Base-by-base conservation (phyloP, 1,140 invertebrate species). In the Microvelia longipes region DNA sequence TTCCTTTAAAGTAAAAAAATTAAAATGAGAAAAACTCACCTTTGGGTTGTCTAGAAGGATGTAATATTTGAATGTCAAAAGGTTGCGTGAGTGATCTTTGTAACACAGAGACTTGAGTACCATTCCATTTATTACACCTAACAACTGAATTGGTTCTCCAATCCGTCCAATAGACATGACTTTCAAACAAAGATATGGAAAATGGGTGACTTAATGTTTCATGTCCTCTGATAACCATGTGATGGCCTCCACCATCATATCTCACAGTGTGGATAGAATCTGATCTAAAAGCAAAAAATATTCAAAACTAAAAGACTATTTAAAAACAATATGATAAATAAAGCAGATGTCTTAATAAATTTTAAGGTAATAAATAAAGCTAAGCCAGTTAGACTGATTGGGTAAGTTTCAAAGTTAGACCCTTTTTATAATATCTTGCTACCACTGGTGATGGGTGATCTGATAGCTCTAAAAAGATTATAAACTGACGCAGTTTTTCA, bases 221-320 rank as follows among this genome's bases (percentile, higher is more conserved):
- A 73, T 86, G 82, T 24, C 80, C 81, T 65, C 79, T 75, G 15
- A 88, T 76, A 29, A 88, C 80, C 69, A 82, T 77, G 35, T 79
- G 74, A 63, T 78, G 76, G 72, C 79, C 84, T 15, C 74, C 72
- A 1, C 87, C 87, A 73, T 86, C 80, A 74, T 88, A 88, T 13
- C 77, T 84, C 0, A 87, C 86, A 15, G 90, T 91, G 79, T 92
- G 91, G 66, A 95, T 90, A 0, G 91, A 90, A 80, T 94, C 90
- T 0, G 90, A 90, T 74, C 89, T 88, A 75, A 5, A 14, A 29
- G 28, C 27, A 67, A 65, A 1, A 62, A 68, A 62, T n/a, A 1
- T 1, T 63, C 13, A 29, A 29, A 69, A 68, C 28, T 2, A 29
- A 29, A 67, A 29, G 2, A 67, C 1, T 2, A 67, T 26, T 19